Conservation (phyloP, 2,113 vertebrate genomes). For the Hydrolagus affinis region DNA sequence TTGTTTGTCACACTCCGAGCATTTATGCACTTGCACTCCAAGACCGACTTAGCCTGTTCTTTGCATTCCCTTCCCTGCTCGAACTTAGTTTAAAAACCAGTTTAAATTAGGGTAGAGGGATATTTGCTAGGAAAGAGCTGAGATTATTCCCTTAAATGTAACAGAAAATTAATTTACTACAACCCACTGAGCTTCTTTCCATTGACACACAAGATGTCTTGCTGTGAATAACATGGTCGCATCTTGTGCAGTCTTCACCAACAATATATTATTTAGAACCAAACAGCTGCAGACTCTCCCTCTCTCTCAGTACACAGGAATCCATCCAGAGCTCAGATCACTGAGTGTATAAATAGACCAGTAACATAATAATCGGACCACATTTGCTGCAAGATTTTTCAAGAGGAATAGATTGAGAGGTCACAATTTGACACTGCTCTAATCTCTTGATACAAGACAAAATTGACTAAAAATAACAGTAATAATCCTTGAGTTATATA, state of each 20-base stretch:
- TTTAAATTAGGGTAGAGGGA: not conserved
- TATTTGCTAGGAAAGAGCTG: not conserved
- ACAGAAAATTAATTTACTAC: not conserved
- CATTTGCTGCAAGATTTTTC: too few species aligned
- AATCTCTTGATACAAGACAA: too few species aligned
- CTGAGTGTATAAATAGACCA: too few species aligned
- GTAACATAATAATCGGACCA: too few species aligned
- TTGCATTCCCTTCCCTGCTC: not conserved
- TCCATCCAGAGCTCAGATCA: not conserved
- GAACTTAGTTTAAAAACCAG: not conserved
- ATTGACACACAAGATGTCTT: not conserved
- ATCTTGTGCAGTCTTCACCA: not conserved
- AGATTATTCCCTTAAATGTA: not conserved
- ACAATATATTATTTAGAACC: not conserved
- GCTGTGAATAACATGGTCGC: not conserved
- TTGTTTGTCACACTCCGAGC: too few species aligned
- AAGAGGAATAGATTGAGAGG: too few species aligned
- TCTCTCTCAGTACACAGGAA: not conserved
- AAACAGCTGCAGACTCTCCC: not conserved
- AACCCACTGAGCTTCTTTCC: not conserved
- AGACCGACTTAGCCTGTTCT: too few species aligned
- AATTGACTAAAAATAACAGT: too few species aligned
- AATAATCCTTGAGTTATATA: too few species aligned
- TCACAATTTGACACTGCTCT: too few species aligned
- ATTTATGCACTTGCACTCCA: too few species aligned